Base-by-base conservation (phyloP, 2,888 invertebrate species). In the Petrolisthes manimaculis region DNA sequence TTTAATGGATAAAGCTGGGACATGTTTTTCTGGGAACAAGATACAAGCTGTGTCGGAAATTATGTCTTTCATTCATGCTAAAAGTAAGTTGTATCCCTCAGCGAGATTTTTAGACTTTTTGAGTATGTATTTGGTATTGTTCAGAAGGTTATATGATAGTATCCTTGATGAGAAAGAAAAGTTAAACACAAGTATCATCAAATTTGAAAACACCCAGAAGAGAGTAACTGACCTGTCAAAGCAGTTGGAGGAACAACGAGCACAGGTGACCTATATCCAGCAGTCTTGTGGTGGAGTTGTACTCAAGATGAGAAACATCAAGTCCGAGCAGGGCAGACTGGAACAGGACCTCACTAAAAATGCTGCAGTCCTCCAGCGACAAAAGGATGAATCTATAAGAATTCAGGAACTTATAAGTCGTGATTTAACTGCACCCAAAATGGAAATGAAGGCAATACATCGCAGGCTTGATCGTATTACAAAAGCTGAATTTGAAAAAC, bases 331-430 rank as follows among this genome's bases (percentile, higher is more conserved):
- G 78, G 90, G 90, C 21, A 82, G 90, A 37, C 79, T 90, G 71
- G 88, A 90, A 80, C 86, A 90, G 71, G 90, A 90, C 51, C 86
- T 90, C n/a, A 80, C 84, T 78, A 90, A 90, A 77, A 90, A 90
- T 71, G 85, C 85, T n/a, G 80, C 84, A 21, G 81, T 90, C 18
- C 54, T 90, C 5, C 84, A 86, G 18, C 84, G 90, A 21, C 89
- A 90, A 67, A 88, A 90, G 74, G 86, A 89, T 54, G 90, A 90
- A 75, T 83, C 83, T n/a, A 51, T 83, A 9, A 89, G 90, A 82
- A 90, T 90, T 37, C 75, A 80, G 75, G 90, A 86, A 55, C 86
- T 90, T 8, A 90, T 90, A 55, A 86, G 85, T 21, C 77, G 89
- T 12, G 90, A 90, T 69, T 84, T 90, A 12, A 75, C 80, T 9